These are phyloP conservation scores for Lathamus discolor DNA, from an alignment of 2,113 vertebrate species.

Conservation along the genomic window DNA sequence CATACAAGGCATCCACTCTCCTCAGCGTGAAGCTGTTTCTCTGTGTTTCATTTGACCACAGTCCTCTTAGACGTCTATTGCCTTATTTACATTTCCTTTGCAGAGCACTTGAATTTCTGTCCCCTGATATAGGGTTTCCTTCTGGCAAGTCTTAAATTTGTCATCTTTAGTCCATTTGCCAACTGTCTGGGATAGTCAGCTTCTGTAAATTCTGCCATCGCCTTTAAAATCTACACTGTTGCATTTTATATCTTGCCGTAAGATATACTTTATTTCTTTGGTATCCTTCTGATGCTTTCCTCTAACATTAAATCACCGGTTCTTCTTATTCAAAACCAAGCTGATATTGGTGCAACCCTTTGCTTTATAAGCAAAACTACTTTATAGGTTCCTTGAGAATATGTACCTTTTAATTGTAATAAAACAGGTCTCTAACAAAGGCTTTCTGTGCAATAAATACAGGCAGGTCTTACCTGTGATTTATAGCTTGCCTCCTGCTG, in stretches of 20 bases:
- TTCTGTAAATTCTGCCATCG: slow-evolving; percentile 18
- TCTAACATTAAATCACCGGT: not conserved
- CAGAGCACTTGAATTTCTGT: slow-evolving; percentile 10
- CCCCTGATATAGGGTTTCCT: slow-evolving; percentile 28
- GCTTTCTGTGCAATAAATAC: not conserved
- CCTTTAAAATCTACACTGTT: slow-evolving; percentile 6
- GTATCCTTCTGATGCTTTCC: not conserved
- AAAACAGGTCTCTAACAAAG: not conserved
- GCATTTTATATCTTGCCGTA: not conserved
- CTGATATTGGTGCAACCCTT: not conserved
- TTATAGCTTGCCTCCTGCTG: not conserved
- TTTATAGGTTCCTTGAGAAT: not conserved
- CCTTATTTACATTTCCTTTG: slow-evolving; percentile 12
- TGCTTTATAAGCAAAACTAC: not conserved
- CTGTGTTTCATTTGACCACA: not conserved
- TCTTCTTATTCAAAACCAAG: not conserved
- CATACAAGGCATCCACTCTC: not conserved
- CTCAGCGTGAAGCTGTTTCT: not conserved
- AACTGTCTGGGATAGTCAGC: not conserved
- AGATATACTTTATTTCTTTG: slow-evolving; percentile 1
- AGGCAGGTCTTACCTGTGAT: not conserved
- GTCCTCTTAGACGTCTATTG: not conserved
- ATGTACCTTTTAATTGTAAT: slow-evolving; percentile 4
- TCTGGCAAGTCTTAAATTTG: slow-evolving; percentile 48
- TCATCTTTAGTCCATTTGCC: slow-evolving; percentile 17